Evolutionary conservation across 2,888 invertebrate genomes (phyloP), one percentile per base, ranked within the genome.

Genomic region (Drosophila neotestacea): DNA sequence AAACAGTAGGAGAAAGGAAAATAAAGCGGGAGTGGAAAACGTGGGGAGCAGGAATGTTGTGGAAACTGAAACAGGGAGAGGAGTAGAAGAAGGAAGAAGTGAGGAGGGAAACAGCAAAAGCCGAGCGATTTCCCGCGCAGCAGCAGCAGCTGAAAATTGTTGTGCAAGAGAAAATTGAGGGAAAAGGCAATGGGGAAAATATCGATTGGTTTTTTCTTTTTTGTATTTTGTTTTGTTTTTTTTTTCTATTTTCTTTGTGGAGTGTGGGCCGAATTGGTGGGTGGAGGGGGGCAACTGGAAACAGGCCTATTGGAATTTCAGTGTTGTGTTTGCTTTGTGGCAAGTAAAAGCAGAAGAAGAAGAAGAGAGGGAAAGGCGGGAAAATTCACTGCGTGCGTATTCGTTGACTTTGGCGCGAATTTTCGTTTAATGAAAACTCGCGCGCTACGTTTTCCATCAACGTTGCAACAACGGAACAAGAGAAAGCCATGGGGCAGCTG

Each of bases 391-490:
- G 27, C 16, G 68, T 77, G 72, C 64, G 79, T 70, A 65, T 64
- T 27, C 65, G 68, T 47, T 39, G 60, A 69, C 55, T 88, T 88
- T 88, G 88, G 88, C 86, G 86, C 89, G 79, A 86, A 82, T 82
- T 82, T 85, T 85, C 77, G 81, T 81, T 87, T 88, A 85, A 88
- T 88, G 87, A 88, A 87, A 81, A 81, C 36, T 51, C 68, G 75
- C 67, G 76, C 68, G 65, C 59, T 11, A n/a, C 44, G 59, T 39
- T 62, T 51, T 50, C 41, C 39, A 54, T 55, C 39, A 59, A 52
- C 30, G 54, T 66, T 61, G 61, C 52, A 52, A 61, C 62, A 42
- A 28, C 46, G 27, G 30, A 22, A 36, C 13, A 30, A 34, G 27
- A 13, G 27, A 62, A 34, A 30, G 22, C 42, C 38, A 52, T 36